These are phyloP conservation scores for Cecidostiba fungosa DNA, from an alignment of 2,888 invertebrate genomes.

Conservation along the genomic window DNA sequence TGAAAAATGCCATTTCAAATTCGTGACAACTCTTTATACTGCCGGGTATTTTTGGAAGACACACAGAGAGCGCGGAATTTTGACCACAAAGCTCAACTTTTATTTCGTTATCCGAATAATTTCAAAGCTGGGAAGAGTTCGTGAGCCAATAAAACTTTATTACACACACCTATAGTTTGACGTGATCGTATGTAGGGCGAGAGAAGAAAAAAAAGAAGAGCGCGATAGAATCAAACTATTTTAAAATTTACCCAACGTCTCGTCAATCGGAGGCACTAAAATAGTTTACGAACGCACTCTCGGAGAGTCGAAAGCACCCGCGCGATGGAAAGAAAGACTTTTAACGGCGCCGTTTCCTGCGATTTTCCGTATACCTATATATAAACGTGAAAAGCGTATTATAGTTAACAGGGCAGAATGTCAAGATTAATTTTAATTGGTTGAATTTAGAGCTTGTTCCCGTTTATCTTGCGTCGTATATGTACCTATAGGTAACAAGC, in stretches of 20 bases:
- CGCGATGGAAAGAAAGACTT: no score
- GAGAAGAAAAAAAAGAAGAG: not conserved
- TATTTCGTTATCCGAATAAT: not conserved
- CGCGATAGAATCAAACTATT: not conserved
- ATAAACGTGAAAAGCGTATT: no score
- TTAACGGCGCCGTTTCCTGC: no score
- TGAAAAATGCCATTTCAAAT: no score
- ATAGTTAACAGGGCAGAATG: no score
- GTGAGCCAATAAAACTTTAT: not conserved
- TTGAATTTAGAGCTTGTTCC: not conserved
- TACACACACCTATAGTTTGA: not conserved
- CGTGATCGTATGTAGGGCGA: not conserved
- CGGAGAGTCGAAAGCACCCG: no score
- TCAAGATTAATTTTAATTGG: not conserved
- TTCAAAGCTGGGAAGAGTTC: not conserved
- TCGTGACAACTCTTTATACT: no score
- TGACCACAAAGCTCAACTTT: not conserved
- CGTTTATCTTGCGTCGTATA: no score
- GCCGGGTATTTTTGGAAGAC: no score
- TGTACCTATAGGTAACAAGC: no score
- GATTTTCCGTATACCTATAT: no score
- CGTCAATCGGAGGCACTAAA: not conserved
- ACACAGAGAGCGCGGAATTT: not conserved
- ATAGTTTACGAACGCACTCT: not conserved
- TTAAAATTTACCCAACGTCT: not conserved